Percentiles rank a stretch among this genome's conserved stretches.
Evolutionary conservation across 1,140 invertebrate species (phyloP).

Genomic region (Colletes latitarsis): DNA sequence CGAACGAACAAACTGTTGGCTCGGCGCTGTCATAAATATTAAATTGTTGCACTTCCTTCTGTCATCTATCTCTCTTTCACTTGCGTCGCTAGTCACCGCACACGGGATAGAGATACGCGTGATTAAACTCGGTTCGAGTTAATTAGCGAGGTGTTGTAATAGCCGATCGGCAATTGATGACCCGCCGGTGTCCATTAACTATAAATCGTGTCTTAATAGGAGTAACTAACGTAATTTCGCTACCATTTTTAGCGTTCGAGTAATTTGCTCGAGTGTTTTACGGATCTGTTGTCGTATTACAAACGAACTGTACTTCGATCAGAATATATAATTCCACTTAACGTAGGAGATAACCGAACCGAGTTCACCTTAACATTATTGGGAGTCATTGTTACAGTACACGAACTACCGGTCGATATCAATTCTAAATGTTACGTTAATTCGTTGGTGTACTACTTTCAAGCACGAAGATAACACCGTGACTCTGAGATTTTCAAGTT

Average conservation of each 20-base stretch:
- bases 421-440: neutral
- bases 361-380: neutral
- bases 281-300: neutral
- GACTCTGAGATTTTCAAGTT: no score
- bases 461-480: neutral
- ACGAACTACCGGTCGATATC: neutral
- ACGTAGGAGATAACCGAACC: neutral
- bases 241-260: neutral
- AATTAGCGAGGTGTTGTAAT: constrained; percentile 65
- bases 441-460: neutral
- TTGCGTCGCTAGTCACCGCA: neutral
- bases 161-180: constrained; percentile 45
- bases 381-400: neutral
- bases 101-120: constrained; percentile 18
- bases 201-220: constrained; percentile 46
- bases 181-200: constrained; percentile 23
- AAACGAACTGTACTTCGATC: neutral
- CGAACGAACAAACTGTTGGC: constrained; percentile 38
- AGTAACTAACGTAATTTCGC: constrained; percentile 16
- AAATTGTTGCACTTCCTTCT: constrained; percentile 37
- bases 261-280: neutral
- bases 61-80: neutral
- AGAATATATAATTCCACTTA: neutral
- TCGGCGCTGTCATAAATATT: constrained; percentile 46
- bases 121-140: constrained; percentile 49